phyloP scores from a whole-genome alignment of 2,888 invertebrate genomes.

The Leptinotarsa tumamoca region DNA sequence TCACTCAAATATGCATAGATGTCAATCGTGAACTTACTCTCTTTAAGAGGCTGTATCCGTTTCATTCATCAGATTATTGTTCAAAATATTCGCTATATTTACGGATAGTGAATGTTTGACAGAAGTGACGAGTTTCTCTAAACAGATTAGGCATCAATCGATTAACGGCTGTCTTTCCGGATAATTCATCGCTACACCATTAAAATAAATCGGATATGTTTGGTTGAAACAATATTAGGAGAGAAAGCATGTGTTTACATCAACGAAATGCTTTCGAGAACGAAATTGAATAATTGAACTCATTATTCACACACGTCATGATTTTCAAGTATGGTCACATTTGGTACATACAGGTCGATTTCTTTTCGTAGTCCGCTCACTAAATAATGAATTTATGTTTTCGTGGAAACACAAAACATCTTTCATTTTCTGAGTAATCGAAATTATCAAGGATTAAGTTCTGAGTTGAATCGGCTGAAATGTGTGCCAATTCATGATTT shows the following conservation, averaged over 20 bases:
- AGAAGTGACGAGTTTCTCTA: conserved; percentile 6
- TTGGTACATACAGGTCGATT: background rate
- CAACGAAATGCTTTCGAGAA: background rate
- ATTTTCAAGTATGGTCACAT: background rate
- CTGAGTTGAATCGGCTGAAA: too few species aligned
- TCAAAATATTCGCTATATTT: background rate
- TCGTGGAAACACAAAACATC: too few species aligned
- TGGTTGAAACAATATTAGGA: conserved; percentile 5
- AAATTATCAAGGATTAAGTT: too few species aligned
- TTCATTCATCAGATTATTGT: background rate
- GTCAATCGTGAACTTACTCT: background rate
- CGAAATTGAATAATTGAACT: background rate
- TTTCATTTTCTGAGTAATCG: too few species aligned
- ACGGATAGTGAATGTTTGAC: background rate
- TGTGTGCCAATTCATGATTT: too few species aligned
- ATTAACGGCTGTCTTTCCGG: background rate
- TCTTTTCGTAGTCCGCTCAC: too few species aligned
- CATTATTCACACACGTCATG: background rate
- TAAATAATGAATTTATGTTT: too few species aligned
- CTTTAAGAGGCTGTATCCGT: background rate
- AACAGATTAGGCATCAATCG: conserved; percentile 9
- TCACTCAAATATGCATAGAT: background rate
- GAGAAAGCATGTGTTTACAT: conserved; percentile 9
- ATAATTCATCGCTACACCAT: conserved; percentile 1
- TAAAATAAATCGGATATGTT: conserved; percentile 14